Percentiles rank a stretch among this genome's conserved stretches.
phyloP scores from a whole-genome alignment of 2,113 vertebrate species.

The Peromyscus maniculatus region DNA sequence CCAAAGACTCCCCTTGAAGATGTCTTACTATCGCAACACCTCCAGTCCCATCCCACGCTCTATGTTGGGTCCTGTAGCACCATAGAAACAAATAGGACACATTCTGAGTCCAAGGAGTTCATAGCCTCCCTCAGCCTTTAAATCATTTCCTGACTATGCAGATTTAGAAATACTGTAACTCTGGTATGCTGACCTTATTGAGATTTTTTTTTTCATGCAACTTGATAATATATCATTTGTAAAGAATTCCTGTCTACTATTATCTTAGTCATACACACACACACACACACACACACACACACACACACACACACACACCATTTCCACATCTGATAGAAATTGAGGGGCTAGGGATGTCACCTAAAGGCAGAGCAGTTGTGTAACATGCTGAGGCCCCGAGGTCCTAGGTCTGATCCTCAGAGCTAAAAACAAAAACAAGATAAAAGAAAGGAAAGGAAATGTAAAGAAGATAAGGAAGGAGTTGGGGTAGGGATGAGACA shows the following conservation, averaged over 20 bases:
- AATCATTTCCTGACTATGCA: conserved; percentile 19
- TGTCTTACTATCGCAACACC: not conserved
- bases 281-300: no score
- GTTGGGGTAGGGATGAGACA: not conserved
- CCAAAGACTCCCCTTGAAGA: not conserved
- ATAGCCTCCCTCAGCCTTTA: not conserved
- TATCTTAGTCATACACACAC: not conserved
- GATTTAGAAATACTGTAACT: conserved; percentile 43
- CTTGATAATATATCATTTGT: not conserved
- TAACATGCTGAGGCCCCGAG: not conserved
- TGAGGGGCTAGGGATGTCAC: no score
- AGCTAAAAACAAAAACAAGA: not conserved
- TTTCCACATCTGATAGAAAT: not conserved
- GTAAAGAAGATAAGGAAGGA: no score
- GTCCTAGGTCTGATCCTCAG: not conserved
- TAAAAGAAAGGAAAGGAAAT: not conserved
- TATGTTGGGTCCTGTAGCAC: not conserved
- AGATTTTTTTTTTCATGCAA: conserved; percentile 12
- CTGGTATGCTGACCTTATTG: not conserved
- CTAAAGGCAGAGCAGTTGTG: not conserved
- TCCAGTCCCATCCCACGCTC: not conserved
- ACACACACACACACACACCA: no score
- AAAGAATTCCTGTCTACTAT: not conserved
- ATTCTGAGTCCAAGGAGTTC: not conserved
- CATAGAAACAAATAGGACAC: not conserved